Evolutionary conservation across 2,797 vertebrate species (phyloP).

Genomic region (Eulemur rubriventer): DNA sequence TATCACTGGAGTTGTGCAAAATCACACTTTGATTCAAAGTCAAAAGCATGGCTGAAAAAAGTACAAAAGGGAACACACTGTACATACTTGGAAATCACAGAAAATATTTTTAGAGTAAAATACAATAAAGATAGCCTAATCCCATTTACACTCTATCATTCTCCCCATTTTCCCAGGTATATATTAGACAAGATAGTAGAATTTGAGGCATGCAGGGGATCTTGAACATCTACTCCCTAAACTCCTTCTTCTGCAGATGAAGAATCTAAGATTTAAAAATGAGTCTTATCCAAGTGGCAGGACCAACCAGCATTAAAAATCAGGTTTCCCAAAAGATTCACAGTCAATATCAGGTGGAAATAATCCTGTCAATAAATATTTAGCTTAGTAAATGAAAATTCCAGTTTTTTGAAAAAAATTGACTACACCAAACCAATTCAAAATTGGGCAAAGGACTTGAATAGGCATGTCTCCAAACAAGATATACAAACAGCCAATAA

Average conservation of each 20-base stretch:
- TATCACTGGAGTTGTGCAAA: slow-evolving; percentile 38
- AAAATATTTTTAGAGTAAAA: slow-evolving; percentile 43
- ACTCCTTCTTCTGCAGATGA: neutral
- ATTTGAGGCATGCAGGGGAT: neutral
- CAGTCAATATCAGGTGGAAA: neutral
- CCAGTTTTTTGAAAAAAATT: neutral
- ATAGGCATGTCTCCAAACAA: slow-evolving; percentile 12
- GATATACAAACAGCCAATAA: neutral
- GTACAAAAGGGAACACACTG: slow-evolving; percentile 37
- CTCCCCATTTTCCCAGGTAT: neutral
- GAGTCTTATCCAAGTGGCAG: neutral
- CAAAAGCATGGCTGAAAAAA: slow-evolving; percentile 5
- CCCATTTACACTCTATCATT: neutral
- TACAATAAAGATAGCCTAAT: neutral
- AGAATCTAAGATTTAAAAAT: slow-evolving; percentile 25
- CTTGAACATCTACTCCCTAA: neutral
- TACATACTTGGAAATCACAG: slow-evolving; percentile 33
- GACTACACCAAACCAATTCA: slow-evolving; percentile 17
- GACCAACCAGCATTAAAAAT: neutral
- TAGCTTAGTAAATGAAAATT: neutral
- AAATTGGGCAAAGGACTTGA: neutral
- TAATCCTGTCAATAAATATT: neutral
- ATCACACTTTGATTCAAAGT: slow-evolving; percentile 47
- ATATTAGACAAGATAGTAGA: neutral
- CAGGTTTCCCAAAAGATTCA: neutral